Conservation (phyloP, 1,140 invertebrate genomes). For the Scaptodrosophila lebanonensis region DNA sequence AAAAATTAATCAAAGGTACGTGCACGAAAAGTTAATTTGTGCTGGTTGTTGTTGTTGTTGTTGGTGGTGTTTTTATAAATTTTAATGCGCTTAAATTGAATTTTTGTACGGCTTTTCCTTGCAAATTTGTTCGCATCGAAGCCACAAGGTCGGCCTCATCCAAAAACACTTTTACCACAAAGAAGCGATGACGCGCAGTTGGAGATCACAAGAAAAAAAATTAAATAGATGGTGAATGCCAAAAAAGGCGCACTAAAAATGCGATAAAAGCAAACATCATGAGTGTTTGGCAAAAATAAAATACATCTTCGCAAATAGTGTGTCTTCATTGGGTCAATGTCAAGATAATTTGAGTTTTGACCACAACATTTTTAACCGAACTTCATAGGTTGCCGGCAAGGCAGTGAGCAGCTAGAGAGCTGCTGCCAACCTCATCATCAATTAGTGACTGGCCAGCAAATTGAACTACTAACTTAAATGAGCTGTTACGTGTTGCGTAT, state of each 20-base stretch:
- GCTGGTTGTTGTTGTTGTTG: too few species aligned
- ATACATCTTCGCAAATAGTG: conserved; percentile 41
- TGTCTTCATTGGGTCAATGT: conserved; percentile 67
- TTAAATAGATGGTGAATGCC: conserved; percentile 51
- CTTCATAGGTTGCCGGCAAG: conserved; percentile 44
- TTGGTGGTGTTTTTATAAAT: too few species aligned
- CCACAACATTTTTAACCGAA: conserved; percentile 32
- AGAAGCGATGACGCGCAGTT: too few species aligned
- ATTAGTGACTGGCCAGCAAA: too few species aligned
- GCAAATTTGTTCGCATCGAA: too few species aligned
- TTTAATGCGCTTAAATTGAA: too few species aligned
- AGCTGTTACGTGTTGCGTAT: too few species aligned
- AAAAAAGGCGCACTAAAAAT: conserved; percentile 62
- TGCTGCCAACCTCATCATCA: conserved; percentile 8
- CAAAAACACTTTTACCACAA: conserved; percentile 49
- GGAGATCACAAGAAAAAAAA: conserved; percentile 22
- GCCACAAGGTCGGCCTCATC: conserved; percentile 54
- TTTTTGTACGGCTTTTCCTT: too few species aligned
- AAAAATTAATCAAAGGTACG: too few species aligned
- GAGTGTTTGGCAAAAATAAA: conserved; percentile 38
- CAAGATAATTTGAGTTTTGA: conserved; percentile 58
- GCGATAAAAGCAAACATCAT: conserved; percentile 37
- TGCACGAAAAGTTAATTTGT: too few species aligned
- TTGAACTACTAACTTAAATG: too few species aligned
- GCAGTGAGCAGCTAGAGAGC: background rate